Base-by-base conservation (phyloP, 2,888 invertebrate genomes). In the Hecatera dysodea region DNA sequence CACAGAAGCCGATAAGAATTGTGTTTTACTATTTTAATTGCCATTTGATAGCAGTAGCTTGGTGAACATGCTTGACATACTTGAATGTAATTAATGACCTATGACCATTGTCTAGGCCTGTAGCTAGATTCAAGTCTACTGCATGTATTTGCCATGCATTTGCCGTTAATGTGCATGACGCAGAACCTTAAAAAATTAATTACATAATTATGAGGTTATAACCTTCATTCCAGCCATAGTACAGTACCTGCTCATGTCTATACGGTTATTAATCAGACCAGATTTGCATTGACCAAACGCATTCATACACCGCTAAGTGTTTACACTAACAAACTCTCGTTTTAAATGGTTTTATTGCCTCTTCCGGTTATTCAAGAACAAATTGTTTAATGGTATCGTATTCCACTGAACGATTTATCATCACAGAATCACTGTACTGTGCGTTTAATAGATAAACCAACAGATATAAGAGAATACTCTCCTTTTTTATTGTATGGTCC, bases 361-460 rank as follows among this genome's bases (percentile, higher is more conserved):
- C 27, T 71, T 60, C 72, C 70, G 70, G 22, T 33, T 36, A 7
- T 44, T 52, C 60, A 70, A 52, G 50, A 50, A 36, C 44, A 44
- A 24, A 60, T 62, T 62, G 29, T 27, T 52, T n/a, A 46, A 22
- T 55, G n/a, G 7, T 33, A 64, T 33, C 53, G 24, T 55, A 24
- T 72, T 55, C 53, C 46, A 72, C 12, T 55, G 53, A 72, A 55
- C 61, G 36, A 71, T 24, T 70, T 24, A 59, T 68, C 33, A 7
- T 22, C 36, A 65, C 33, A n/a, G 39, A 33, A 12, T 22, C n/a
- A 5, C 19, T 22, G 48, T 36, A 48, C 7, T 15, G 22, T 33
- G 29, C 17, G 27, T 36, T n/a, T 22, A 17, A 19, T 64, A 57
- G 11, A 24, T 22, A 12, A 6, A 6, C 36, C 27, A n/a, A 22